Conservation (phyloP, 92 coral and sea anemone species). For the Paragorgia papillata region DNA sequence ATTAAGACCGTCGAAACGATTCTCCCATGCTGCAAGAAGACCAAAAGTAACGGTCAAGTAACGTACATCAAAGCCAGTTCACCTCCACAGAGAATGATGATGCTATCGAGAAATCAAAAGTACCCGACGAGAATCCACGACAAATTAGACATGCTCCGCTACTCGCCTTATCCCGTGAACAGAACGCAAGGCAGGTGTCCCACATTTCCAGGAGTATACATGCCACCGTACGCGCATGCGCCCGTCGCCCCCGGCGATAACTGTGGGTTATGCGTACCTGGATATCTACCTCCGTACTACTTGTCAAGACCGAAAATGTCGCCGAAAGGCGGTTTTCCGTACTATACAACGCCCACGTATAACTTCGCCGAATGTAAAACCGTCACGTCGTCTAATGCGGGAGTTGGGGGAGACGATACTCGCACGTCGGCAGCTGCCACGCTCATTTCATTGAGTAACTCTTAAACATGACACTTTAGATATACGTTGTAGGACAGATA, state of each 20-base stretch:
- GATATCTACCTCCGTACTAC: conserved; percentile 20
- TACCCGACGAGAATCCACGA: conserved; percentile 15
- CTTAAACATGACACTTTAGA: neutral
- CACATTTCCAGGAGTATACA: neutral
- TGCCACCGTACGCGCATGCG: conserved; percentile 29
- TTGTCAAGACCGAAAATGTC: conserved; percentile 4
- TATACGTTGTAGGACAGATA: too few relatives aligned
- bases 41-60: conserved; percentile 29
- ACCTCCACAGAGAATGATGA: conserved; percentile 29
- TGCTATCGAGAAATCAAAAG: conserved; percentile 19
- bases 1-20: conserved; percentile 41
- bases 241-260: conserved; percentile 15
- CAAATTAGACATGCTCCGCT: conserved; percentile 18
- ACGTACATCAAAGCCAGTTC: conserved; percentile 32
- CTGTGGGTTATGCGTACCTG: conserved; percentile 30
- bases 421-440: conserved; percentile 41
- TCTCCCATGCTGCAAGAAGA: conserved; percentile 42
- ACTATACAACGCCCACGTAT: conserved; percentile 32
- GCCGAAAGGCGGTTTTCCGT: neutral
- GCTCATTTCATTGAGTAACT: conserved; percentile 40
- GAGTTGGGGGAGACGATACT: neutral
- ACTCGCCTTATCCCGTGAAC: conserved; percentile 24
- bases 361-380: conserved; percentile 28
- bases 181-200: conserved; percentile 21
- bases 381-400: neutral